A percentile compares a stretch with the other conserved stretches of the same genome.
Evolutionary conservation across 2,113 vertebrate genomes (phyloP).

Genomic region (Notechis scutatus): DNA sequence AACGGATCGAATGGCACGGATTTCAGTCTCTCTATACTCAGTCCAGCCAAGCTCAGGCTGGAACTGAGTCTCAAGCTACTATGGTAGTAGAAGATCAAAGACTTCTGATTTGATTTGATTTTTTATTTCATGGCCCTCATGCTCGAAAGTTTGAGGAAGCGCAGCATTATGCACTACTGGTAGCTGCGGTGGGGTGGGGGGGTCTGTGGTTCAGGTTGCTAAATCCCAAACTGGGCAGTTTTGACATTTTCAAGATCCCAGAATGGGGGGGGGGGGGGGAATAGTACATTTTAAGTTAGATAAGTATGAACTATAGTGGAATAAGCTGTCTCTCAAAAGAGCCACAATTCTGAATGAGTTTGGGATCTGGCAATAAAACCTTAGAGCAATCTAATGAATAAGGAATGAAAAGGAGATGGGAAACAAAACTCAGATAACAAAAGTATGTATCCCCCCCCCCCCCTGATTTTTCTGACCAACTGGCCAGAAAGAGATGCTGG

Average conservation of each 20-base stretch:
- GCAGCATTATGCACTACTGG: neutral
- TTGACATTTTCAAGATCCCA: neutral
- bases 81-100: neutral
- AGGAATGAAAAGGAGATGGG: neutral
- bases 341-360: neutral
- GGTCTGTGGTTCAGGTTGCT: neutral
- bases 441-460: neutral
- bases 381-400: neutral
- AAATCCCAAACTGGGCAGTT: neutral
- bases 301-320: neutral
- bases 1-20: neutral
- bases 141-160: neutral
- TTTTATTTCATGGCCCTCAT: neutral
- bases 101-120: neutral
- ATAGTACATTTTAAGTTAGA: neutral
- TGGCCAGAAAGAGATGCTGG: neutral
- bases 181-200: neutral
- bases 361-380: neutral
- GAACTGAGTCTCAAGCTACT: neutral
- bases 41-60: conserved; percentile 1
- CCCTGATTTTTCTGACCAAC: neutral
- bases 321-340: neutral
- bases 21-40: neutral
- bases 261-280: too few species aligned
- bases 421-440: neutral